Conservation (phyloP, 1,140 invertebrate species). For the Drosophila kurseongensis region DNA sequence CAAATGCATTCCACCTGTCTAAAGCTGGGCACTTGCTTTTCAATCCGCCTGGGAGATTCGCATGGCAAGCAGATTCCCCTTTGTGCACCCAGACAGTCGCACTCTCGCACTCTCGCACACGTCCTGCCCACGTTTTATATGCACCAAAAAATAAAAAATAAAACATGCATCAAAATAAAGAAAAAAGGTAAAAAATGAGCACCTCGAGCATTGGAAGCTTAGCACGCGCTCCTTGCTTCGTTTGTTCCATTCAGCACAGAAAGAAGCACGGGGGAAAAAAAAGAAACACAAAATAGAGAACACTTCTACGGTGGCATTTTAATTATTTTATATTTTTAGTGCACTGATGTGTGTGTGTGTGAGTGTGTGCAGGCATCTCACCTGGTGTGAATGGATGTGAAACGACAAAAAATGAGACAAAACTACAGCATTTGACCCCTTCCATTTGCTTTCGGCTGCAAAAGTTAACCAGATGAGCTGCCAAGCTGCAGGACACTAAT, state of each 20-base stretch:
- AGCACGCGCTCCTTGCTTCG: constrained; percentile 60
- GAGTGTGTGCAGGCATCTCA: constrained; percentile 2
- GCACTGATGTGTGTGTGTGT: constrained; percentile 25
- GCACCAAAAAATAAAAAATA: constrained; percentile 39
- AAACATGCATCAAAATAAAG: constrained; percentile 8
- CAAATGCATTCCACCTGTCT: constrained; percentile 69
- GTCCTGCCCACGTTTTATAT: constrained; percentile 27
- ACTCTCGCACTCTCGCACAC: constrained; percentile 21
- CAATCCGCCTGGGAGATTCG: constrained; percentile 41
- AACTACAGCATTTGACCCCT: constrained; percentile 50
- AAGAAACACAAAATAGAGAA: constrained; percentile 44
- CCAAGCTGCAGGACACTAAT: constrained; percentile 65
- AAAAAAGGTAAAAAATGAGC: constrained; percentile 52
- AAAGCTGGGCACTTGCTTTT: constrained; percentile 76
- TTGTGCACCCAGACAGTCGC: constrained; percentile 59
- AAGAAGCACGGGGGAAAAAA: constrained; percentile 29
- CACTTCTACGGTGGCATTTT: constrained; percentile 71
- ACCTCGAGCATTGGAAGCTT: constrained; percentile 70
- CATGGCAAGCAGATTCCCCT: constrained; percentile 55
- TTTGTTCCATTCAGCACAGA: constrained; percentile 69
- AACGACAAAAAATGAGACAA: constrained; percentile 62
- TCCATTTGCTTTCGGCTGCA: constrained; percentile 5
- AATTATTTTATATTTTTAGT: constrained; percentile 78
- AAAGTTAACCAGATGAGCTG: constrained; percentile 38
- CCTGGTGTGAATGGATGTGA: constrained; percentile 52